Evolutionary conservation across 1,140 invertebrate species (phyloP).

Genomic region (Papilio polytes): DNA sequence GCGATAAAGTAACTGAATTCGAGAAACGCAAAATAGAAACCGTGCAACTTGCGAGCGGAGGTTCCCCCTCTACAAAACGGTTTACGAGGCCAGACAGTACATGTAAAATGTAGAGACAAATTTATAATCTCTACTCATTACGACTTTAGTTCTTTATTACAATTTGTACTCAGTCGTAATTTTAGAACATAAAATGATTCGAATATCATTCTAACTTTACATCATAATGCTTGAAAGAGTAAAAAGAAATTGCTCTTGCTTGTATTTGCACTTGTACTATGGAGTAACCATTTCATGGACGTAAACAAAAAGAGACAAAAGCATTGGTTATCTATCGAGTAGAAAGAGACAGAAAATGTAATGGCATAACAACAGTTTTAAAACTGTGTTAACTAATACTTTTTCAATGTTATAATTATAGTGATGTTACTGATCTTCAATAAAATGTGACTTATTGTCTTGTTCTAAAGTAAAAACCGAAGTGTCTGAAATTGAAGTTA

Average conservation of each 20-base stretch:
- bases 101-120: slow-evolving; percentile 65
- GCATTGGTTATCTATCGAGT: slow-evolving; percentile 65
- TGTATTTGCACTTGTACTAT: slow-evolving; percentile 61
- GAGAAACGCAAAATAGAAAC: slow-evolving; percentile 83
- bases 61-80: slow-evolving; percentile 75
- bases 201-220: not conserved
- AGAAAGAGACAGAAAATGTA: slow-evolving; percentile 62
- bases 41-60: slow-evolving; percentile 74
- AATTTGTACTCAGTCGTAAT: not conserved
- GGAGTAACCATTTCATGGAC: slow-evolving; percentile 71
- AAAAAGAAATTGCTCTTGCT: slow-evolving; percentile 39
- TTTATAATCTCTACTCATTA: slow-evolving; percentile 47
- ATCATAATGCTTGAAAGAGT: not conserved
- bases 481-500: not conserved
- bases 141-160: not conserved
- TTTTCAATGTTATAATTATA: slow-evolving; percentile 44
- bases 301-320: slow-evolving; percentile 77
- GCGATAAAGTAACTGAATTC: slow-evolving; percentile 78
- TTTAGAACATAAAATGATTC: not conserved
- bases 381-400: slow-evolving; percentile 28
- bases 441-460: slow-evolving; percentile 45
- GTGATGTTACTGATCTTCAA: slow-evolving; percentile 62
- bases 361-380: slow-evolving; percentile 56
- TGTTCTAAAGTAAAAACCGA: not conserved
- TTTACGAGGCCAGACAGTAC: slow-evolving; percentile 79